phyloP scores from a whole-genome alignment of 2,113 vertebrate genomes.

The Anolis sagrei region DNA sequence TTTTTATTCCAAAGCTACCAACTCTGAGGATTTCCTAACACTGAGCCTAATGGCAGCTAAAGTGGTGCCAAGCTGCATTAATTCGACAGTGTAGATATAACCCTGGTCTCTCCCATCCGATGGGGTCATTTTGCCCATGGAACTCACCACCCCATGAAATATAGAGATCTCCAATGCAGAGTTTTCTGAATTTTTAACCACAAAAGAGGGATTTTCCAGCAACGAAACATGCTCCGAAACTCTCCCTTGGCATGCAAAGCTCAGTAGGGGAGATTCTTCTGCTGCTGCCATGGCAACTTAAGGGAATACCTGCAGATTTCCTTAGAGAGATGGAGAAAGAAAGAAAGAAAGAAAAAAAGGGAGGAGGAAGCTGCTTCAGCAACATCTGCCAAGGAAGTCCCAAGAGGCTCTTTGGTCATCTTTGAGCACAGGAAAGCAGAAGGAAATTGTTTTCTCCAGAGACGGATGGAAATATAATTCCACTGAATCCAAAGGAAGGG shows the following conservation, averaged over 20 bases:
- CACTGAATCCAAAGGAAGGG: neutral
- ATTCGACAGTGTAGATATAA: too few relatives aligned
- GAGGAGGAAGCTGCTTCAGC: neutral
- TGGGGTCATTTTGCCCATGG: too few relatives aligned
- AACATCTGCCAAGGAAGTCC: neutral
- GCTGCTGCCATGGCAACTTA: constrained; percentile 54
- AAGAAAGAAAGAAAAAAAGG: too few relatives aligned
- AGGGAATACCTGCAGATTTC: constrained; percentile 57
- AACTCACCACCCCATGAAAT: too few relatives aligned
- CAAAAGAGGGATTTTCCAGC: neutral
- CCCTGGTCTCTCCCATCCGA: too few relatives aligned
- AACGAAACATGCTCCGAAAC: neutral
- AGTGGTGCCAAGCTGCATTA: too few relatives aligned
- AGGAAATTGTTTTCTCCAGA: neutral
- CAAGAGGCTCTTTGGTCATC: neutral
- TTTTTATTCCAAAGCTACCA: too few relatives aligned
- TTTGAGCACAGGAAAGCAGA: constrained; percentile 1
- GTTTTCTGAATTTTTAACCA: neutral
- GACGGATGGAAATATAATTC: neutral
- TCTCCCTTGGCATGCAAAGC: neutral
- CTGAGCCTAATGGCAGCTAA: too few relatives aligned
- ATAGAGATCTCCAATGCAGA: neutral
- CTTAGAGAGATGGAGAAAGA: neutral
- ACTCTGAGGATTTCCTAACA: too few relatives aligned
- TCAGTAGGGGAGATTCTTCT: constrained; percentile 2